Conservation (phyloP, 2,797 vertebrate genomes). For the Acropternis orthonyx region DNA sequence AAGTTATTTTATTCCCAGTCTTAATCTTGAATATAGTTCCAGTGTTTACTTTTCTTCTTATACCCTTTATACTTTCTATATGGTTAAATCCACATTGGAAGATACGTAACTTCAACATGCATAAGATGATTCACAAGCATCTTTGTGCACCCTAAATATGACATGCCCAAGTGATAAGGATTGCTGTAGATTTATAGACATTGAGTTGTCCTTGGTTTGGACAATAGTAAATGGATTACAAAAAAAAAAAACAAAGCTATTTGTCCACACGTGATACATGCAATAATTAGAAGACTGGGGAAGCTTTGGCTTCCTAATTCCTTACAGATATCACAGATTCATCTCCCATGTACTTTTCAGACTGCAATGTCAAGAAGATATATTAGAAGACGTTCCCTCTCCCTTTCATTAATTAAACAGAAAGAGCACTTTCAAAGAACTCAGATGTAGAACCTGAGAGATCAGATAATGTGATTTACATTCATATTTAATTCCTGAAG, state of each 20-base stretch:
- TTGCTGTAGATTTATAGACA: background rate
- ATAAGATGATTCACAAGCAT: background rate
- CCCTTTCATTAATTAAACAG: slow-evolving; percentile 7
- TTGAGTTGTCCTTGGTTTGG: background rate
- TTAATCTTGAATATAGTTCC: background rate
- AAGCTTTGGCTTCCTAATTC: background rate
- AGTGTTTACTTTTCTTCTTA: background rate
- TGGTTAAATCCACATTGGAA: background rate
- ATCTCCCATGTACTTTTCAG: background rate
- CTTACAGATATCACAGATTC: background rate
- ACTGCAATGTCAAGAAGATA: background rate
- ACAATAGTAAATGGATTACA: background rate
- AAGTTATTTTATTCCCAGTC: background rate
- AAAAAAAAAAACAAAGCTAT: background rate
- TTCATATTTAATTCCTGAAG: slow-evolving; percentile 44
- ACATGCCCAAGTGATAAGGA: background rate
- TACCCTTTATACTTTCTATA: background rate
- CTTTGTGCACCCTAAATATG: background rate
- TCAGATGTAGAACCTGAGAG: background rate
- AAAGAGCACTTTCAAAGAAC: slow-evolving; percentile 5
- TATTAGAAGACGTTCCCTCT: background rate
- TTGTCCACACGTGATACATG: accelerated
- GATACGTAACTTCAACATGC: background rate
- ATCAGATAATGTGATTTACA: slow-evolving; percentile 7
- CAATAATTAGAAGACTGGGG: background rate